A percentile compares a stretch with the other conserved stretches of the same genome.
phyloP scores from a whole-genome alignment of 1,140 invertebrate species.

The Camponotus vicinus region DNA sequence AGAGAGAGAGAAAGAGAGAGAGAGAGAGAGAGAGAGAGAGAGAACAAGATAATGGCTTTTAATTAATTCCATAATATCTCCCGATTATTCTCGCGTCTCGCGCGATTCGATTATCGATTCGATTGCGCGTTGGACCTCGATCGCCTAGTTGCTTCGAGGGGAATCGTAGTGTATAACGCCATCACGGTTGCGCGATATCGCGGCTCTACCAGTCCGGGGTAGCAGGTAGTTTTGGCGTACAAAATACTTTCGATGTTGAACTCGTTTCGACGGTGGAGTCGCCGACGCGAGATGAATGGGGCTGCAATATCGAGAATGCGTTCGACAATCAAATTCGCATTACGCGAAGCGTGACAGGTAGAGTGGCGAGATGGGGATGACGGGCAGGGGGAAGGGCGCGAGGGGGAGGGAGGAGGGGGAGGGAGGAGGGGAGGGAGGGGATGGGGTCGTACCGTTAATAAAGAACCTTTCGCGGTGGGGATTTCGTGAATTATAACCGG shows the following conservation, averaged over 20 bases:
- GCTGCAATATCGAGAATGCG: conserved; percentile 62
- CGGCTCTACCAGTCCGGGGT: conserved; percentile 2
- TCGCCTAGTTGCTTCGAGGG: conserved; percentile 37
- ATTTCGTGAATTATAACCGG: conserved; percentile 59
- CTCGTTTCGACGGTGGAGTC: conserved; percentile 57
- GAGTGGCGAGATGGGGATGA: conserved; percentile 56
- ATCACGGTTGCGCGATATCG: conserved; percentile 46
- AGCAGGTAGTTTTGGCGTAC: conserved; percentile 38
- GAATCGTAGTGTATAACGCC: conserved; percentile 47
- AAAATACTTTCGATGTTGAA: conserved; percentile 51
- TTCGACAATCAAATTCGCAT: conserved; percentile 63
- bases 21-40: neutral
- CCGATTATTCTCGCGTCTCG: conserved; percentile 54
- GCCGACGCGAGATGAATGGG: conserved; percentile 60
- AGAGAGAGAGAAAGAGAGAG: no score
- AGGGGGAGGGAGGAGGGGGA: neutral
- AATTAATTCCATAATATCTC: conserved; percentile 60
- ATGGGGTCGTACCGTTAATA: conserved; percentile 39
- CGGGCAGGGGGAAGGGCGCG: conserved; percentile 8
- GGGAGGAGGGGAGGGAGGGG: neutral
- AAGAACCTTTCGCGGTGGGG: conserved; percentile 55
- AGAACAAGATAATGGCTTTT: conserved; percentile 34
- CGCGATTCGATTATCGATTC: conserved; percentile 49
- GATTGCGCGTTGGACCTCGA: conserved; percentile 32
- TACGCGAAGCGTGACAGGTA: conserved; percentile 61